Evolutionary conservation across 2,113 vertebrate genomes (phyloP).

Genomic region (Leptocoma aspasia): DNA sequence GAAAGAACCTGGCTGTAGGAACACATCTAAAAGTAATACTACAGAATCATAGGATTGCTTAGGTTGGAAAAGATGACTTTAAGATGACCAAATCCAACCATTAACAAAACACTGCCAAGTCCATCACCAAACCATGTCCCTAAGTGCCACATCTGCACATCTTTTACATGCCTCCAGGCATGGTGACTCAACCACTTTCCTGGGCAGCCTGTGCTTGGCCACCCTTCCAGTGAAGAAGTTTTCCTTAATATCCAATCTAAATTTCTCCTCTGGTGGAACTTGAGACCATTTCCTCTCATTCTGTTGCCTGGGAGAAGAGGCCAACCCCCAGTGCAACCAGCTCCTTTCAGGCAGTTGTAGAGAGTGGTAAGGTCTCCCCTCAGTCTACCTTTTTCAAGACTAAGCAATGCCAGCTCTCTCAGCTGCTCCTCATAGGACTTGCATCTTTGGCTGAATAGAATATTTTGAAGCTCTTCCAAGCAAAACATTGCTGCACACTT

Average conservation of each 20-base stretch:
- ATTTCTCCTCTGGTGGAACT: neutral
- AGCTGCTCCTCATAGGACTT: neutral
- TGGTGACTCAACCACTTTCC: neutral
- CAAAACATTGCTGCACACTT: neutral
- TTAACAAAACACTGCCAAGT: neutral
- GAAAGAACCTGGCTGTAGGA: neutral
- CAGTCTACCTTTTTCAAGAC: neutral
- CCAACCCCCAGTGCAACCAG: fast-evolving
- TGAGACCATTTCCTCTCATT: neutral
- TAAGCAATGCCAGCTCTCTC: neutral
- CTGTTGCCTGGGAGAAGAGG: neutral
- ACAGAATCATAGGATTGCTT: neutral
- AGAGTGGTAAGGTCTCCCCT: neutral
- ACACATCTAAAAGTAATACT: neutral
- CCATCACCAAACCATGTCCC: neutral
- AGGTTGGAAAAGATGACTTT: neutral
- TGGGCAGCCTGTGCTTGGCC: neutral
- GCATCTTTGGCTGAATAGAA: neutral
- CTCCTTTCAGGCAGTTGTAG: neutral
- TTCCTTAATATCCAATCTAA: neutral
- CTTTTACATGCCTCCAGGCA: neutral
- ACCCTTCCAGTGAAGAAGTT: neutral
- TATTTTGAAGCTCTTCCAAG: neutral
- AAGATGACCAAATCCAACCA: neutral
- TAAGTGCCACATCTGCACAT: neutral